phyloP scores from a whole-genome alignment of 2,113 vertebrate genomes.

The Meriones unguiculatus region DNA sequence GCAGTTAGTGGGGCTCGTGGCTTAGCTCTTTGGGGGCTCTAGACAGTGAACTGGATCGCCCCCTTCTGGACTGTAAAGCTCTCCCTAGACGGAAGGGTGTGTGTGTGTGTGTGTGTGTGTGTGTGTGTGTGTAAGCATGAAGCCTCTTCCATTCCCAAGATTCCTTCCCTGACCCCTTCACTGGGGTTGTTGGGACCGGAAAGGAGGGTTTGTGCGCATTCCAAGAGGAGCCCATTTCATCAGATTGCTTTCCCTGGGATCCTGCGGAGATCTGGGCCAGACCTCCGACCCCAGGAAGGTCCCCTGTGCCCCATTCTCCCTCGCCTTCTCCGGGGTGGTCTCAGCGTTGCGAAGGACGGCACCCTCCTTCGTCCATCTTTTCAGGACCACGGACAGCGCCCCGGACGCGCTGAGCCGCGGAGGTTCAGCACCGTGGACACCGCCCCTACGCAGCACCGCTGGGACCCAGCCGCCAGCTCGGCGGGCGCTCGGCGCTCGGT shows the following conservation, averaged over 20 bases:
- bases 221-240: background rate
- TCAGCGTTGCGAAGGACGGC: background rate
- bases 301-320: background rate
- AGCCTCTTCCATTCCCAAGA: slow-evolving; percentile 24
- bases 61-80: slow-evolving; percentile 56
- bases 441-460: background rate
- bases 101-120: background rate
- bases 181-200: background rate
- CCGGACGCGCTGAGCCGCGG: background rate
- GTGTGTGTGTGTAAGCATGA: background rate
- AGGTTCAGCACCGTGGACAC: background rate
- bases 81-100: background rate
- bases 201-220: background rate
- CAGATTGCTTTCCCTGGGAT: background rate
- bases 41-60: slow-evolving; percentile 33
- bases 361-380: too few species aligned
- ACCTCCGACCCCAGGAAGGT: background rate
- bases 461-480: background rate
- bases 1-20: background rate
- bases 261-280: background rate
- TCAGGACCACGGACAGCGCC: background rate
- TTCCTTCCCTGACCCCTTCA: background rate
- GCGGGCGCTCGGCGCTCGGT: background rate
- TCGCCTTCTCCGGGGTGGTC: accelerated
- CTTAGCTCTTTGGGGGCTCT: background rate